A percentile compares a stretch with the other conserved stretches of the same genome.
These are phyloP conservation scores for Platycercus adscitus DNA, from an alignment of 2,113 vertebrate genomes.

Conservation along the genomic window DNA sequence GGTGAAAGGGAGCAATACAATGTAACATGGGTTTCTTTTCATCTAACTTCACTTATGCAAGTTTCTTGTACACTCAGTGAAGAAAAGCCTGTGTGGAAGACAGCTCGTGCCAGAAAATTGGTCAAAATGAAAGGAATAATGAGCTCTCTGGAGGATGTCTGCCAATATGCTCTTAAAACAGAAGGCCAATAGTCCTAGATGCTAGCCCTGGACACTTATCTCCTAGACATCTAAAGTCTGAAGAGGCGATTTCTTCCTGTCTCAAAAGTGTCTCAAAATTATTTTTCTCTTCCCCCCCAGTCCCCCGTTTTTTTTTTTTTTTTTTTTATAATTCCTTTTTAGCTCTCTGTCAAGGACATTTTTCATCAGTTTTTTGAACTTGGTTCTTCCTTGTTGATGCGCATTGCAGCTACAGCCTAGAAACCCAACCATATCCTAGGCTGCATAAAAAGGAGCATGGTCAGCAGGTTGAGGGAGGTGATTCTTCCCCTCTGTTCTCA, in stretches of 20 bases:
- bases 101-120: not conserved
- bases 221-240: not conserved
- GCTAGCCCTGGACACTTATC: not conserved
- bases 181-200: not conserved
- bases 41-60: not conserved
- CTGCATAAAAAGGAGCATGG: not conserved
- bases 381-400: not conserved
- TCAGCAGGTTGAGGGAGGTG: not conserved
- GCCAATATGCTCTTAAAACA: not conserved
- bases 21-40: not conserved
- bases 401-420: not conserved
- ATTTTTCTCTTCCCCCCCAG: not conserved
- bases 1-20: not conserved
- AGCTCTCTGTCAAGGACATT: not conserved
- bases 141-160: not conserved
- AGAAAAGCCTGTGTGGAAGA: not conserved
- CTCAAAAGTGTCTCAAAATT: not conserved
- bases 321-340: not conserved
- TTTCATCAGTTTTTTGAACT: not conserved
- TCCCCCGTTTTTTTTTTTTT: accelerated
- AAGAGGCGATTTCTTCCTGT: not conserved
- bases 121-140: not conserved
- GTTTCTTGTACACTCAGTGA: not conserved
- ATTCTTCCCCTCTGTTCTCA: not conserved
- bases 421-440: not conserved